Evolutionary conservation across 2,797 vertebrate genomes (phyloP).

Genomic region (Hyperoplus lanceolatus): DNA sequence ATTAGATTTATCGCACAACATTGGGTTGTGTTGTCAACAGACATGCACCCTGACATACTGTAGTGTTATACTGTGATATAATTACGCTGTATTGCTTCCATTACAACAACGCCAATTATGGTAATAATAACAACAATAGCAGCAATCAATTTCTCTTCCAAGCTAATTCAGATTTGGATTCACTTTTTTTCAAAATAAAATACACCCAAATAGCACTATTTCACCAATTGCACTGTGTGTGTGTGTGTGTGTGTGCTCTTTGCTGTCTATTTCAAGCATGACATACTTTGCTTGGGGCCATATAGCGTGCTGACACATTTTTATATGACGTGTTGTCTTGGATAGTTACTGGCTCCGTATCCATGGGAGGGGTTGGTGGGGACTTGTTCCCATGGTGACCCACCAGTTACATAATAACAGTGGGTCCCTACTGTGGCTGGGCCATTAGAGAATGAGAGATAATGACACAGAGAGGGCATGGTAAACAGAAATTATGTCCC

Average conservation of each 20-base stretch:
- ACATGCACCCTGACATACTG: slow-evolving; percentile 13
- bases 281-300: slow-evolving; percentile 47
- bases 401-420: slow-evolving; percentile 76
- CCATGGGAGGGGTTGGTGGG: slow-evolving; percentile 33
- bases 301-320: slow-evolving; percentile 67
- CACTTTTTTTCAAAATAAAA: slow-evolving; percentile 68
- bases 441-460: slow-evolving; percentile 63
- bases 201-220: slow-evolving; percentile 36
- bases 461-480: slow-evolving; percentile 47
- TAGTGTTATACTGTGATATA: slow-evolving; percentile 24
- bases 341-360: slow-evolving; percentile 52
- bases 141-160: slow-evolving; percentile 47
- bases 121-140: slow-evolving; percentile 4
- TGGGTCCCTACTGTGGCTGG: slow-evolving; percentile 61
- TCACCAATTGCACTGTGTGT: slow-evolving; percentile 34
- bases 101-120: slow-evolving; percentile 20
- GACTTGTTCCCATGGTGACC: slow-evolving; percentile 76
- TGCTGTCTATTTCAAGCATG: slow-evolving; percentile 50
- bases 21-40: slow-evolving; percentile 22
- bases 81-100: slow-evolving; percentile 38
- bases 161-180: slow-evolving; percentile 41
- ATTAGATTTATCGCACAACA: slow-evolving; percentile 27
- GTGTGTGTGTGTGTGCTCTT: slow-evolving; percentile 48
- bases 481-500: slow-evolving; percentile 55
- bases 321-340: slow-evolving; percentile 60